Evolutionary conservation across 2,797 vertebrate genomes (phyloP).

Genomic region (Anomalospiza imberbis): DNA sequence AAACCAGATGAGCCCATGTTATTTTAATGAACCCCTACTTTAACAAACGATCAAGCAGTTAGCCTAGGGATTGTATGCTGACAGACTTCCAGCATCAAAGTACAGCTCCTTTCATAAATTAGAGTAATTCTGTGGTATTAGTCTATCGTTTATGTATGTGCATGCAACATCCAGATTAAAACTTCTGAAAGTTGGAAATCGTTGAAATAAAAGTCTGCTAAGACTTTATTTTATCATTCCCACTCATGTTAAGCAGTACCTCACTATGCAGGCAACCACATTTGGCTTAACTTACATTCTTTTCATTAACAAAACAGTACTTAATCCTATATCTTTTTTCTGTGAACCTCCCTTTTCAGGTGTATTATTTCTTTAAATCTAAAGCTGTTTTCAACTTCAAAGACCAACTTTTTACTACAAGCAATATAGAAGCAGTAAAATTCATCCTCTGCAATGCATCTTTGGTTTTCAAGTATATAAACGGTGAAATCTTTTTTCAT

Average conservation of each 20-base stretch:
- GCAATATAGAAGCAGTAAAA: slow-evolving; percentile 44
- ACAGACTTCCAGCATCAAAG: neutral
- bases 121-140: neutral
- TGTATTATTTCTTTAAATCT: slow-evolving; percentile 21
- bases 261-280: neutral
- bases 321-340: slow-evolving; percentile 2
- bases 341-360: slow-evolving; percentile 14
- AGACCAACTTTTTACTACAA: slow-evolving; percentile 45
- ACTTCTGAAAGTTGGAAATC: neutral
- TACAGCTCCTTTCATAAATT: neutral
- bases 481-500: neutral
- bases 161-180: neutral
- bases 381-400: slow-evolving; percentile 52
- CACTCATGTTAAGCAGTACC: neutral
- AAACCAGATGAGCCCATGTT: slow-evolving; percentile 25
- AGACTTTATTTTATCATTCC: neutral
- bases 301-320: slow-evolving; percentile 5
- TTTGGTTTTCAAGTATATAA: slow-evolving; percentile 42
- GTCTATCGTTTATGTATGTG: neutral
- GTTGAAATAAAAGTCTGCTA: neutral
- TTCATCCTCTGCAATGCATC: slow-evolving; percentile 17
- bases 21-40: slow-evolving; percentile 45
- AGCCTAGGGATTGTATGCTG: neutral
- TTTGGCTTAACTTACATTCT: neutral
- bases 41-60: slow-evolving; percentile 14